These are phyloP conservation scores for Pseudomyrmex gracilis DNA, from an alignment of 1,140 invertebrate genomes.

Conservation along the genomic window DNA sequence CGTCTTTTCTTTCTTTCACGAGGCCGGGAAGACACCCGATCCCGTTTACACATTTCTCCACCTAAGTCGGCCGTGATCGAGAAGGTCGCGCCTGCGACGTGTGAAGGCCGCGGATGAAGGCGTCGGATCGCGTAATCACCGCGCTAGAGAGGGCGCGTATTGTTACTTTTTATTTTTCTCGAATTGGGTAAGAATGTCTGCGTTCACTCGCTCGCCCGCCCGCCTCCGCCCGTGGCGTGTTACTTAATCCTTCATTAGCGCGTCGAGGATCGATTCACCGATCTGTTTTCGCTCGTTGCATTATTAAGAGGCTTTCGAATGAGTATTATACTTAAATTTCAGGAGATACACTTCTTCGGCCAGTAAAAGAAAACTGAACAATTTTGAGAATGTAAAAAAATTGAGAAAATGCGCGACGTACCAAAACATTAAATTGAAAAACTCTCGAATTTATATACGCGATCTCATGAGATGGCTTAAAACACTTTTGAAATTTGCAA, in stretches of 20 bases:
- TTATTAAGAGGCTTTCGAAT: neutral
- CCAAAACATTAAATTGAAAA: no score
- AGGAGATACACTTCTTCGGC: neutral
- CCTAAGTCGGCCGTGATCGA: constrained; percentile 36
- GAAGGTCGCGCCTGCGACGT: constrained; percentile 43
- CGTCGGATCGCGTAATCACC: constrained; percentile 56
- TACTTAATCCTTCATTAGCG: constrained; percentile 19
- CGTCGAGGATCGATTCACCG: neutral
- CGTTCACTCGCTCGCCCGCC: neutral
- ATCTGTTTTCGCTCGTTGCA: neutral
- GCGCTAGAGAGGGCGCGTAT: neutral
- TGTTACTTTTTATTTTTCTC: constrained; percentile 24
- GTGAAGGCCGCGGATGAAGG: constrained; percentile 36
- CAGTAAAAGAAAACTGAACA: no score
- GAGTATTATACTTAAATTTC: neutral
- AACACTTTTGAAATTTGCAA: no score
- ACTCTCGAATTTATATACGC: no score
- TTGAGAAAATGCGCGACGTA: no score
- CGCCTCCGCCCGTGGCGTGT: neutral
- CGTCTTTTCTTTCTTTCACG: constrained; percentile 44
- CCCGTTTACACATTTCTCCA: constrained; percentile 68
- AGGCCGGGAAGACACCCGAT: constrained; percentile 70
- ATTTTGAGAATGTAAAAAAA: no score
- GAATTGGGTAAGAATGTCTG: constrained; percentile 15
- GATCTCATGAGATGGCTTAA: no score